Base-by-base conservation (phyloP, 2,888 invertebrate species). In the Folsomia manolachei region DNA sequence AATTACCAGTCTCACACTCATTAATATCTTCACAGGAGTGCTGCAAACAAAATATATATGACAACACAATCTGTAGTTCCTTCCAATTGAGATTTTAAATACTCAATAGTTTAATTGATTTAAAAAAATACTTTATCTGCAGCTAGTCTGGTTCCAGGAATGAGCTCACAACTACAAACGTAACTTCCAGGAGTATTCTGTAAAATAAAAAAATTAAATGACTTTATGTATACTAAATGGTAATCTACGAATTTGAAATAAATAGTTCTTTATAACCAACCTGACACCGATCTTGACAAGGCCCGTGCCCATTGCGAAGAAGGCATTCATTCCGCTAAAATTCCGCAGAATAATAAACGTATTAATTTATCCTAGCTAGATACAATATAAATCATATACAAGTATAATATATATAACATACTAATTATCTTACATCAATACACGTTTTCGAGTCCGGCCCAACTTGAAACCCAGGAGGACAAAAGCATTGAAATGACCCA, bases 251-350 rank as follows among this genome's bases (percentile, higher is more conserved):
- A n/a, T n/a, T n/a, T n/a, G n/a, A n/a, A n/a, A n/a, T n/a, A n/a
- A n/a, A n/a, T n/a, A n/a, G n/a, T n/a, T n/a, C n/a, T n/a, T n/a
- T n/a, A n/a, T n/a, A n/a, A n/a, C n/a, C n/a, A n/a, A n/a, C n/a
- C n/a, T n/a, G 82, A 82, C 89, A 90, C 60, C 84, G 84, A 80
- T 88, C 88, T 82, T 89, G 88, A 81, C 89, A 90, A 18, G 89
- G 88, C 7, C 89, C 89, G 79, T 85, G 87, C 25, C 88, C 89
- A 82, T 88, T 88, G 80, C 88, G 86, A 78, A 87, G 83, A 27
- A 87, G 83, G 81, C 89, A 89, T 82, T 89, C 89, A 83, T 89
- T 87, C 78, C 88, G 84, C 65, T 66, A 19, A 18, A 60, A 60
- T n/a, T n/a, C n/a, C n/a, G n/a, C n/a, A n/a, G n/a, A n/a, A n/a